Conservation (phyloP, 2,797 vertebrate genomes). For the Epinephelus malabaricus region DNA sequence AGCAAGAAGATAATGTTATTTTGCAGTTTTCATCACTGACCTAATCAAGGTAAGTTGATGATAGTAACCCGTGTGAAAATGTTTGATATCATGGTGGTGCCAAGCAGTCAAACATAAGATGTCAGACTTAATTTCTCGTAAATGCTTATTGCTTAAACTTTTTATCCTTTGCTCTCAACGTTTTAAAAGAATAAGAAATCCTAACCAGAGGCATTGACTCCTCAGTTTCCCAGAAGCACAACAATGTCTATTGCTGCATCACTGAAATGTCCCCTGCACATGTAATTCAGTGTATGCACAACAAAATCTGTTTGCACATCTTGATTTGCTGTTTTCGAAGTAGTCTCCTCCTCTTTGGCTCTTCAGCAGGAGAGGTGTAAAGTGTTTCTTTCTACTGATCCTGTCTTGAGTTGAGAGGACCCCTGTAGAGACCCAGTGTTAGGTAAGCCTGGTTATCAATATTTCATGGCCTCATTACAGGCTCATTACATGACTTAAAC, state of each 20-base stretch:
- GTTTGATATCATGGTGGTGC: not conserved
- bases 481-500: conserved; percentile 83
- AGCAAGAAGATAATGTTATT: not conserved
- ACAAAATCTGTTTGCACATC: conserved; percentile 4
- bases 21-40: not conserved
- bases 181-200: not conserved
- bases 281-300: not conserved
- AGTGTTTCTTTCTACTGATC: conserved; percentile 14
- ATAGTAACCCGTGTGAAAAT: not conserved
- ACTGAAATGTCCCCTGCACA: no score
- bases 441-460: conserved; percentile 77
- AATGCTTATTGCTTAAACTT: not conserved
- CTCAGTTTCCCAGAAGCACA: not conserved
- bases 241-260: not conserved
- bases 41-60: conserved; percentile 44
- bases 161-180: no score
- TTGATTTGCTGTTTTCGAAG: not conserved
- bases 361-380: not conserved
- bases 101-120: not conserved
- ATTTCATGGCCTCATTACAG: conserved; percentile 85
- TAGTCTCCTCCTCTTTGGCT: not conserved
- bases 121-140: not conserved
- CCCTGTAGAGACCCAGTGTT: conserved; percentile 42
- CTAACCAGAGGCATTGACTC: not conserved
- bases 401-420: conserved; percentile 26